Base-by-base conservation (phyloP, 2,888 invertebrate genomes). In the Phlogophora meticulosa region DNA sequence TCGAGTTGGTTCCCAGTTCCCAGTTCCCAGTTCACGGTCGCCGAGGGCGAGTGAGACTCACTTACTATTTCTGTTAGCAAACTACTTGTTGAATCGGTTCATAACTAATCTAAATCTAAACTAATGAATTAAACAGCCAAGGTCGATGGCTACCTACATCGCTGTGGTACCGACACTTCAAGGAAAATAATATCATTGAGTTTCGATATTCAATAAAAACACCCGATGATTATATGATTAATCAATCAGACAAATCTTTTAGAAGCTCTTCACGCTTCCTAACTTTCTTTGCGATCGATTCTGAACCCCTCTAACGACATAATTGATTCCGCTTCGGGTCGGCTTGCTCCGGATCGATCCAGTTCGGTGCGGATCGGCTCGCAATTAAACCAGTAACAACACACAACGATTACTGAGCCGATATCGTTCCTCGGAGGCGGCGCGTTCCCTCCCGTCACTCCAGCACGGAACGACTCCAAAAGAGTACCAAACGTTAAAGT, bases 241-340 rank as follows among this genome's bases (percentile, higher is more conserved):
- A 58, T 78, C 32, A 49, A 56, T 55, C 72, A 34, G 15, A 32
- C 11, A 38, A 71, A 56, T 45, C n/a, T 52, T 32, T 42, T 5
- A 20, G 45, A 28, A 49, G 17, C 36, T 28, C 24, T 62, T 49
- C 36, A 24, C 13, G 40, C 38, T 38, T 20, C 20, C 28, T 48
- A 22, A 69, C 48, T 49, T 72, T 40, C 17, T 56, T 67, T 34
- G 42, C 45, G 32, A 75, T 79, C 42, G 49, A 58, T 53, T 22
- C 42, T 15, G 13, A 17, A 24, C 42, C 42, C 67, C 28, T 48
- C 43, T 53, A 56, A 62, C 24, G 56, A 70, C 40, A 56, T 76
- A 62, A 80, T 80, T 62, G 77, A 80, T 76, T 80, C 38, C 45
- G 36, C 22, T 40, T 24, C 20, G 34, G 51, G 55, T 24, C 28